These are phyloP conservation scores for Naso thynnoides DNA, from an alignment of 2,797 vertebrate species.

Conservation along the genomic window DNA sequence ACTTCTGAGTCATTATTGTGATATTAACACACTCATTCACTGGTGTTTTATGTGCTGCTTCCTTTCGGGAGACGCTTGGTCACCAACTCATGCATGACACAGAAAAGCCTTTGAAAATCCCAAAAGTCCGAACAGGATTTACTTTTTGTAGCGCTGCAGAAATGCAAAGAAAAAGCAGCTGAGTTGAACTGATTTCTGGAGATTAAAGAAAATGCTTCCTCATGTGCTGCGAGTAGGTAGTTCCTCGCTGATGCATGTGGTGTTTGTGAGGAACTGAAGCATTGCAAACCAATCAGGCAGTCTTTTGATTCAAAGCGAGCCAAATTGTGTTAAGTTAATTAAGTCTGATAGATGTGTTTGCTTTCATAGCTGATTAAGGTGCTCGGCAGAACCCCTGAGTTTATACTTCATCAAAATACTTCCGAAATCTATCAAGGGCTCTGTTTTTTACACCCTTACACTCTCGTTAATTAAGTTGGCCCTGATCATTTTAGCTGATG, in stretches of 20 bases:
- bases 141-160: background rate
- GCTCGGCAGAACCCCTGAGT: conserved; percentile 77
- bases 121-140: background rate
- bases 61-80: conserved; percentile 6
- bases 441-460: conserved; percentile 73
- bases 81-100: background rate
- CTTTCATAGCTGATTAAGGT: conserved; percentile 85
- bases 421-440: conserved; percentile 78
- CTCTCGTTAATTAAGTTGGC: conserved; percentile 78
- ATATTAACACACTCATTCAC: conserved; percentile 38
- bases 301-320: conserved; percentile 78
- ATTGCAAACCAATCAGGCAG: conserved; percentile 76
- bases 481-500: conserved; percentile 76
- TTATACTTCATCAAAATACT: conserved; percentile 83
- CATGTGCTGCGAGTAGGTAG: conserved; percentile 40
- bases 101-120: background rate
- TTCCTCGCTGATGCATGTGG: conserved; percentile 61
- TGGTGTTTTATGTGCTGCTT: conserved; percentile 6
- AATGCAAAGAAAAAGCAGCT: conserved; percentile 19
- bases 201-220: conserved; percentile 42
- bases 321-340: conserved; percentile 82
- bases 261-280: conserved; percentile 77
- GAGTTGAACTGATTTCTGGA: conserved; percentile 28
- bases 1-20: conserved; percentile 40
- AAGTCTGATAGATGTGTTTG: conserved; percentile 83